Evolutionary conservation across 1,140 invertebrate genomes (phyloP).

Genomic region (Drosophila albomicans): DNA sequence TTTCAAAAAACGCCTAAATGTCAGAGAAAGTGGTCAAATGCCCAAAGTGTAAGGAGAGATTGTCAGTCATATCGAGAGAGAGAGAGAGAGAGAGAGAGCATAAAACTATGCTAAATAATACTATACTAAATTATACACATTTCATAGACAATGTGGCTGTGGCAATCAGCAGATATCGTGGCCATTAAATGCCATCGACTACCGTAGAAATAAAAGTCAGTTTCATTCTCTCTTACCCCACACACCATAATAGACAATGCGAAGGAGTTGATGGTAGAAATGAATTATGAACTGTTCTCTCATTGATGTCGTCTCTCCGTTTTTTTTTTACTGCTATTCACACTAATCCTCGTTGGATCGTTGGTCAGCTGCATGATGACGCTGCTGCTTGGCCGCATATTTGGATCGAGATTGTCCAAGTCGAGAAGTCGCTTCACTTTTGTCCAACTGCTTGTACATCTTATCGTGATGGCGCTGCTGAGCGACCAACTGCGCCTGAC

Average conservation of each 20-base stretch:
- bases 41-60: too few relatives aligned
- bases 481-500: background rate
- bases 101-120: background rate
- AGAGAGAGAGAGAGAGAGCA: too few relatives aligned
- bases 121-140: conserved; percentile 17
- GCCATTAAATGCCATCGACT: conserved; percentile 7
- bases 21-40: too few relatives aligned
- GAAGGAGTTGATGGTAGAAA: background rate
- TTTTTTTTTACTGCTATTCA: background rate
- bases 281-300: background rate
- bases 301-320: too few relatives aligned
- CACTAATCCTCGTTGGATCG: background rate
- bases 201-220: conserved; percentile 2
- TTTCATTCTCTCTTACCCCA: background rate
- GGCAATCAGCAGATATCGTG: background rate
- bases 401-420: background rate
- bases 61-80: too few relatives aligned
- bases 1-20: too few relatives aligned
- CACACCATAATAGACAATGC: background rate
- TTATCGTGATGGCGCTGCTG: conserved; percentile 5
- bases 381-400: background rate
- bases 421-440: background rate
- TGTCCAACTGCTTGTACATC: background rate
- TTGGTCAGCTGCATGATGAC: background rate
- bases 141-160: conserved; percentile 1